Percentiles rank a stretch among this genome's conserved stretches.
phyloP scores from a whole-genome alignment of 2,888 invertebrate genomes.

The Campaea margaritaria region DNA sequence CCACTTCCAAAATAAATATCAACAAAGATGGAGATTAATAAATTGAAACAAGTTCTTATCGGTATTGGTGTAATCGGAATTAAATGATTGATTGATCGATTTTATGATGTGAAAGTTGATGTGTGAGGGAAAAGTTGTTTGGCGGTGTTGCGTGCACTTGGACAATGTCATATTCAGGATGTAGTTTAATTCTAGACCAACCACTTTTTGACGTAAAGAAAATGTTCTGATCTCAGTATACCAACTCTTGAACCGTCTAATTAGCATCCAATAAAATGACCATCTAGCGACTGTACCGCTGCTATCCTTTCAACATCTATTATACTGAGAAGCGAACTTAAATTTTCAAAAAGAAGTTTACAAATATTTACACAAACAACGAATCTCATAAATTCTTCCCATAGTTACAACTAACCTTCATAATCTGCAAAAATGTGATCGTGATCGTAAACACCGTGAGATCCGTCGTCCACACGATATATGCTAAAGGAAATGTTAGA shows the following conservation, averaged over 20 bases:
- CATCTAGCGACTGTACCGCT: no score
- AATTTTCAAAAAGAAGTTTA: neutral
- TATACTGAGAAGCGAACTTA: no score
- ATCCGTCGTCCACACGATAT: constrained; percentile 57
- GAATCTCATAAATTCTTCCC: neutral
- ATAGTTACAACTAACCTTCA: constrained; percentile 9
- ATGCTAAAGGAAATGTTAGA: constrained; percentile 53
- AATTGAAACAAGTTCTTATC: constrained; percentile 29
- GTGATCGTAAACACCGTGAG: constrained; percentile 65
- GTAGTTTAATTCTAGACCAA: constrained; percentile 2
- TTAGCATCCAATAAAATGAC: no score
- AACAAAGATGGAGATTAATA: constrained; percentile 27
- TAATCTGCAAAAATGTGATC: constrained; percentile 60
- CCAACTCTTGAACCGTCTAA: no score
- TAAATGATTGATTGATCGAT: constrained; percentile 28
- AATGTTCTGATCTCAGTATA: no score
- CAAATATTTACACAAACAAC: neutral
- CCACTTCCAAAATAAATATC: constrained; percentile 36
- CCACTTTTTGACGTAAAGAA: no score
- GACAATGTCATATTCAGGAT: constrained; percentile 14
- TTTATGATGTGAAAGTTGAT: constrained; percentile 31
- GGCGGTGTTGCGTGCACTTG: constrained; percentile 20
- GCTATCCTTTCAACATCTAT: no score
- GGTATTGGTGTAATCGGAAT: constrained; percentile 18
- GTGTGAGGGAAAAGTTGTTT: constrained; percentile 19